Evolutionary conservation across 1,140 invertebrate genomes (phyloP), one percentile per base, ranked within the genome.

Genomic region (Drosophila saltans): DNA sequence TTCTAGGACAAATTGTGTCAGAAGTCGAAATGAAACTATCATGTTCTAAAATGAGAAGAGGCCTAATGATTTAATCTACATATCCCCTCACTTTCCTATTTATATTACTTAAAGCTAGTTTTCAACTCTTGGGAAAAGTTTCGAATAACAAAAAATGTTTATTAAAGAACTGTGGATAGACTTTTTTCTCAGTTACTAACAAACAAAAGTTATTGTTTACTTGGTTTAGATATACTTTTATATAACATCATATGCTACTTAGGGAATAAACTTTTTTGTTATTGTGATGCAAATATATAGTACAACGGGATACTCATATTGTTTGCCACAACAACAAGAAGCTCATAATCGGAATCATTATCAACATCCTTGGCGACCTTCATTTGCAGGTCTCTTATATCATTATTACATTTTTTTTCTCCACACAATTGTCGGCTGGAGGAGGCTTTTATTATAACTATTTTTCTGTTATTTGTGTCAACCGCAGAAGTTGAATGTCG

Each of bases 391-490:
- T 36, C 33, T 36, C 3, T 36, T 36, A 36, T 7, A 36, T 36
- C 33, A 36, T 36, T 36, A 36, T 36, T 36, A 36, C 39, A 21
- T 55, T 66, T 48, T 82, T 66, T 56, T 36, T 5, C 6, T 88
- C 16, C 16, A 16, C 16, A 59, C 69, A 74, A 80, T 86, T 88
- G 82, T 86, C 79, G 80, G 45, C 3, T 66, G 61, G 58, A 76
- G 68, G 69, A 40, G 41, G 58, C 48, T 41, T 78, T 69, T 66
- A 78, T 39, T 64, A 43, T 48, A 6, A 5, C 33, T 30, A 26
- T 61, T 21, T n/a, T 61, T n/a, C n/a, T 59, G 76, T 70, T 77
- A 65, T 86, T 67, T 80, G 69, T 86, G 82, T 86, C 83, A 79
- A 74, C 66, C 41, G 78, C 78, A 75, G 64, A 67, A 66, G 63